Conservation (phyloP, 2,113 vertebrate species). For the Caracal caracal region DNA sequence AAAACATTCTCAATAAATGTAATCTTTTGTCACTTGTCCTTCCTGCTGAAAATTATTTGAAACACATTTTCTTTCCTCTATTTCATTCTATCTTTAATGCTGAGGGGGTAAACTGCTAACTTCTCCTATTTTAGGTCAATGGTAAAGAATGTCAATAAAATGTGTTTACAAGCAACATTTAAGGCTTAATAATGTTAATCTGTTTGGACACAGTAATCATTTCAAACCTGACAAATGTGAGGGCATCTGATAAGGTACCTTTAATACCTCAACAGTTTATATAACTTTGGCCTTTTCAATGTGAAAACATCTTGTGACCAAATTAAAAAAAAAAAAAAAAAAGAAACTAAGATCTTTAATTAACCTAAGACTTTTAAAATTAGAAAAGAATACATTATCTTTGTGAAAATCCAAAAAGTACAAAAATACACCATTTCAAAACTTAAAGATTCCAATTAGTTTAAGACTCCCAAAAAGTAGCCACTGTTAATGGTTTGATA, state of each 20-base stretch:
- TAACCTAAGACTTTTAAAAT: not conserved
- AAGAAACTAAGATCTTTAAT: constrained; percentile 53
- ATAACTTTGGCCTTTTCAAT: constrained; percentile 48
- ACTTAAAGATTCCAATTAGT: not conserved
- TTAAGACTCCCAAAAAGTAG: not conserved
- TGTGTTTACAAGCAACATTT: constrained; percentile 61
- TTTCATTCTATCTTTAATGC: constrained; percentile 39
- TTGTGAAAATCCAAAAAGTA: not conserved
- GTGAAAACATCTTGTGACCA: constrained; percentile 64
- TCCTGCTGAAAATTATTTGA: constrained; percentile 22
- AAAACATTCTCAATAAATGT: not conserved
- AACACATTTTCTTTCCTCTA: not conserved
- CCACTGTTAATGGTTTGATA: not conserved
- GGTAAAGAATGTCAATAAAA: constrained; percentile 53
- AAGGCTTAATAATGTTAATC: constrained; percentile 66
- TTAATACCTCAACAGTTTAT: constrained; percentile 55
- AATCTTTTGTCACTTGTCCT: not conserved
- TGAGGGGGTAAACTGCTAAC: not conserved
- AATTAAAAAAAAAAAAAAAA: constrained; percentile 41
- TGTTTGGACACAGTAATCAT: constrained; percentile 52
- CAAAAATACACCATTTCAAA: constrained; percentile 27
- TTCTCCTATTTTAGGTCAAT: constrained; percentile 64
- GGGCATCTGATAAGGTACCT: constrained; percentile 30
- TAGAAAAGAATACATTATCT: constrained; percentile 9
- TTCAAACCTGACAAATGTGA: constrained; percentile 57